A percentile compares a stretch with the other conserved stretches of the same genome.
Conservation (phyloP, 2,888 invertebrate species). For the Tricholauxania praeusta region DNA sequence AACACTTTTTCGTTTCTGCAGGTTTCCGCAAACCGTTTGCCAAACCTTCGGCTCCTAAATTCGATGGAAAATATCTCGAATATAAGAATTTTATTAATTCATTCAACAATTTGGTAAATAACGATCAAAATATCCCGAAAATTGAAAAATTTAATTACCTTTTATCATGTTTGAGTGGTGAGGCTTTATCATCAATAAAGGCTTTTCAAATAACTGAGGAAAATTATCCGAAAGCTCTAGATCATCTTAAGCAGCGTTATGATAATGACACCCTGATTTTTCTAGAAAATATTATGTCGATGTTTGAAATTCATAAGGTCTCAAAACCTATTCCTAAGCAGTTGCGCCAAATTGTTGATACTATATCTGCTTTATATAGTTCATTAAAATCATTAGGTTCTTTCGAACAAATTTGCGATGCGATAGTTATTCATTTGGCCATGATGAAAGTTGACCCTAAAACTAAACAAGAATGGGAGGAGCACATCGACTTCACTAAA, state of each 20-base stretch:
- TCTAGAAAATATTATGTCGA: slow-evolving; percentile 21
- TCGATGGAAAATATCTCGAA: slow-evolving; percentile 37
- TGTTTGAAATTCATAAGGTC: slow-evolving; percentile 20
- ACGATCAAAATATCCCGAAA: slow-evolving; percentile 25
- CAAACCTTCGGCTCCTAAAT: slow-evolving; percentile 13
- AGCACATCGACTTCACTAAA: too few species aligned
- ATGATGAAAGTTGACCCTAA: too few species aligned
- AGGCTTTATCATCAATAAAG: slow-evolving; percentile 13
- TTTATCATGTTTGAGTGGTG: slow-evolving; percentile 32
- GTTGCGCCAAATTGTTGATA: slow-evolving; percentile 32
- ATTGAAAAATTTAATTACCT: slow-evolving; percentile 38
- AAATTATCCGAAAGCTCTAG: too few species aligned
- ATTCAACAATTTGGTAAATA: slow-evolving; percentile 38
- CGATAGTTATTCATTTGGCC: too few species aligned
- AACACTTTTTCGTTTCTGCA: too few species aligned
- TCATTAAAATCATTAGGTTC: slow-evolving; percentile 36
- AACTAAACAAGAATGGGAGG: too few species aligned
- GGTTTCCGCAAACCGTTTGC: too few species aligned
- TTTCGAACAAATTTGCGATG: neutral
- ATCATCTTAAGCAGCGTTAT: too few species aligned
- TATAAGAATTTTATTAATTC: slow-evolving; percentile 42
- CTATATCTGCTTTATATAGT: slow-evolving; percentile 36
- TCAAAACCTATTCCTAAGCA: slow-evolving; percentile 24
- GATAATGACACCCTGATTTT: too few species aligned
- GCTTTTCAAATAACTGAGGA: too few species aligned